A percentile compares a stretch with the other conserved stretches of the same genome.
Evolutionary conservation across 2,113 vertebrate species (phyloP).

Genomic region (Scophthalmus maximus): DNA sequence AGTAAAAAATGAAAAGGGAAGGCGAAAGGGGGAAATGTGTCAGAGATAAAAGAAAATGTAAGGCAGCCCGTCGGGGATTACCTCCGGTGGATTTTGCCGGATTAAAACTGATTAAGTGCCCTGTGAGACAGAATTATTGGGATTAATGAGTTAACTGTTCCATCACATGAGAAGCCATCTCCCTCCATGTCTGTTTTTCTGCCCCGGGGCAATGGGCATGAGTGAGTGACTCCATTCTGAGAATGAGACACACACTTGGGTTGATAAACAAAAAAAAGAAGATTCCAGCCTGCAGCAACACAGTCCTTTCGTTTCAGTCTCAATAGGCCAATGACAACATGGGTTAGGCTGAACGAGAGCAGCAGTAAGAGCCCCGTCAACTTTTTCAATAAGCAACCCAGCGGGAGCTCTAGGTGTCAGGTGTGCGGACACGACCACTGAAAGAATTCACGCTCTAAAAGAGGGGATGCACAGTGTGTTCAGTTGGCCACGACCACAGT

Average conservation of each 20-base stretch:
- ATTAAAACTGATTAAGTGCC: conserved; percentile 60
- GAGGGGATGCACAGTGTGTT: conserved; percentile 2
- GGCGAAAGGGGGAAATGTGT: not conserved
- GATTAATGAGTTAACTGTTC: conserved; percentile 55
- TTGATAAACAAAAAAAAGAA: conserved; percentile 19
- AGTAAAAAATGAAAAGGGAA: conserved; percentile 11
- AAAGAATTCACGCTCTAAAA: conserved; percentile 12
- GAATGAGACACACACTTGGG: conserved; percentile 1
- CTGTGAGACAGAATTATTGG: conserved; percentile 47
- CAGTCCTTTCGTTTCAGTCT: conserved; percentile 35
- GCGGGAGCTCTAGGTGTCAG: conserved; percentile 40
- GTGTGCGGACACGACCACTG: conserved; percentile 7
- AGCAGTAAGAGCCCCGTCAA: conserved; percentile 31
- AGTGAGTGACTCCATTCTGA: conserved; percentile 17
- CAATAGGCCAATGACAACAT: conserved; percentile 31
- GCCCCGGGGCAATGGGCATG: not conserved
- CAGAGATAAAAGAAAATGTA: conserved; percentile 41
- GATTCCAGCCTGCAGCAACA: conserved; percentile 16
- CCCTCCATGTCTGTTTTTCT: conserved; percentile 11
- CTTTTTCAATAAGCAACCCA: conserved; percentile 59
- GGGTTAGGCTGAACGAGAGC: conserved; percentile 20
- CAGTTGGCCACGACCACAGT: not conserved
- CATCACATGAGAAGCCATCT: conserved; percentile 50
- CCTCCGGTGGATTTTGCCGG: conserved; percentile 37
- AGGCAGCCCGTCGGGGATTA: conserved; percentile 46